Base-by-base conservation (phyloP, 2,888 invertebrate species). In the Drosophila formosana region DNA sequence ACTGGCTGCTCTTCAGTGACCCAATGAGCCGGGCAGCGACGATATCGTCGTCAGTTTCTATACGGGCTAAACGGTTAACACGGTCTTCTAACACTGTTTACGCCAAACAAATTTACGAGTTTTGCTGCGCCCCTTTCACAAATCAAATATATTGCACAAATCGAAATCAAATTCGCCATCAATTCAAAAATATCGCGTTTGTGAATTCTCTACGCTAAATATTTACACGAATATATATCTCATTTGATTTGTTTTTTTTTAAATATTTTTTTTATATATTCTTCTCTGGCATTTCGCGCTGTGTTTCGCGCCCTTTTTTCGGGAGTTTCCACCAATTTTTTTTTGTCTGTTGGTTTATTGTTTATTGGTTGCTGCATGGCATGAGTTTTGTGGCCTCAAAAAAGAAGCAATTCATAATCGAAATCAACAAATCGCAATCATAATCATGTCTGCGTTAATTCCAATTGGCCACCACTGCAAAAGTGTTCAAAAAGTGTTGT, bases 1-100 rank as follows among this genome's bases (percentile, higher is more conserved):
- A 72, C 78, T 61, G 72, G 47, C 74, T 62, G 69, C 56, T 72
- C 45, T 41, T 78, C 75, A 75, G 71, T 77, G 77, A 78, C 77
- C 77, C 77, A 78, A 63, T 78, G 77, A 75, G 75, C 75, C 77
- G 76, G 76, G 63, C 75, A 74, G 78, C 70, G 74, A 71, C 75
- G 68, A 70, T 69, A 73, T 63, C 78, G 78, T 70, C 78, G 74
- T 56, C 50, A 73, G 39, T 66, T 70, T 51, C 58, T 55, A 9
- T 26, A 34, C 55, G 55, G 55, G 25, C 25, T 45, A 45, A 34
- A 34, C 55, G 55, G 53, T 8, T 23, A 30, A 53, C 52, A 39
- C 52, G 39, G 25, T 45, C 23, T 56, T 56, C 7, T 13, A 45
- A 43, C 43, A 43, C 53, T 43, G 41, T 53, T 30, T 30, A 23